Conservation (phyloP, 2,888 invertebrate species). For the Bombyx huttoni region DNA sequence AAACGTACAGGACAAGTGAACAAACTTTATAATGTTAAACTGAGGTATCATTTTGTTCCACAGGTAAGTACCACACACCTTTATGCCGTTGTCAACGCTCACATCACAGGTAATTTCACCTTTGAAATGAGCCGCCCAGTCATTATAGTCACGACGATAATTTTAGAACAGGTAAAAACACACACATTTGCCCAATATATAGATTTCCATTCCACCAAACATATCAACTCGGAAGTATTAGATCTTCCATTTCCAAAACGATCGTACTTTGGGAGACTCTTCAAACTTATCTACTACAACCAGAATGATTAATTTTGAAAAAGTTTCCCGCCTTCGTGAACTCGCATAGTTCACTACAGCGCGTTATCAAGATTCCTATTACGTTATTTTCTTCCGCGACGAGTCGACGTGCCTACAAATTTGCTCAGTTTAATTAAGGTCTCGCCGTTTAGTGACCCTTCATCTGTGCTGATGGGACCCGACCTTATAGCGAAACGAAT, state of each 20-base stretch:
- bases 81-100: slow-evolving; percentile 4
- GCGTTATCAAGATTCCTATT: background rate
- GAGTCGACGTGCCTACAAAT: slow-evolving; percentile 38
- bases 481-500: slow-evolving; percentile 59
- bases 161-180: background rate
- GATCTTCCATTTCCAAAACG: background rate
- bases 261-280: background rate
- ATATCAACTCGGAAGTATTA: background rate
- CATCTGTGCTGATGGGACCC: slow-evolving; percentile 58
- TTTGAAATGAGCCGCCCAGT: background rate
- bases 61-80: slow-evolving; percentile 43
- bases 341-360: slow-evolving; percentile 9
- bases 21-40: background rate
- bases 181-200: background rate
- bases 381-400: slow-evolving; percentile 12
- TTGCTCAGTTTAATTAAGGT: slow-evolving; percentile 60
- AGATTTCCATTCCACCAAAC: background rate
- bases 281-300: background rate
- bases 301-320: background rate
- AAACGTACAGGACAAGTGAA: too few relatives aligned
- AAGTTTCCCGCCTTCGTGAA: background rate
- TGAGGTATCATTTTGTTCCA: slow-evolving; percentile 25
- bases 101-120: background rate
- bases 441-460: slow-evolving; percentile 49
- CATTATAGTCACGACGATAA: background rate